phyloP scores from a whole-genome alignment of 2,888 invertebrate genomes.

The Oligia fasciuncula region DNA sequence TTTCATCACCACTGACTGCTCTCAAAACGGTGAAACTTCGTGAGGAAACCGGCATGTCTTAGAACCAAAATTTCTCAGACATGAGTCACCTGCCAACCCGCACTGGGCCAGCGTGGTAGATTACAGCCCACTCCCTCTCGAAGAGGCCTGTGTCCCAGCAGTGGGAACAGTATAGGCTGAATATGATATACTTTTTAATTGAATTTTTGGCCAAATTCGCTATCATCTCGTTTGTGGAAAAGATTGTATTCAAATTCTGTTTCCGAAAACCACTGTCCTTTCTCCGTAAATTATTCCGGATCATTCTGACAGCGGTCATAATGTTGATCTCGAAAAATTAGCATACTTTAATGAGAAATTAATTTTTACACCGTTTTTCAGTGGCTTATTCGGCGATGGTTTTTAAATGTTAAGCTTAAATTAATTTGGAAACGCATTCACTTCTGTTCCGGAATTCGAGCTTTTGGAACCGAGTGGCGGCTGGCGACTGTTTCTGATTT shows the following conservation, averaged over 20 bases:
- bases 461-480: not conserved
- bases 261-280: constrained; percentile 30
- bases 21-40: no score
- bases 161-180: no score
- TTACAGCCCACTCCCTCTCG: no score
- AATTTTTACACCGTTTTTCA: constrained; percentile 53
- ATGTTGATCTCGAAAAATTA: constrained; percentile 61
- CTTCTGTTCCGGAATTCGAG: constrained; percentile 11
- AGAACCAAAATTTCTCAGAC: no score
- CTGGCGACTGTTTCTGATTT: not conserved
- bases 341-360: constrained; percentile 59
- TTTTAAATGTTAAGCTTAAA: constrained; percentile 34
- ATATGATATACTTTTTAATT: not conserved
- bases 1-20: no score
- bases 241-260: constrained; percentile 9
- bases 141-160: no score
- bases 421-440: constrained; percentile 32
- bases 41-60: no score
- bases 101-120: no score
- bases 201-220: not conserved
- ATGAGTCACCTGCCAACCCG: no score
- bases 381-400: constrained; percentile 20
- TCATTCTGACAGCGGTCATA: constrained; percentile 53
- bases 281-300: constrained; percentile 40
- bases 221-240: not conserved